These are phyloP conservation scores for Macrocentrus cingulum DNA, from an alignment of 1,140 invertebrate genomes.

Conservation along the genomic window DNA sequence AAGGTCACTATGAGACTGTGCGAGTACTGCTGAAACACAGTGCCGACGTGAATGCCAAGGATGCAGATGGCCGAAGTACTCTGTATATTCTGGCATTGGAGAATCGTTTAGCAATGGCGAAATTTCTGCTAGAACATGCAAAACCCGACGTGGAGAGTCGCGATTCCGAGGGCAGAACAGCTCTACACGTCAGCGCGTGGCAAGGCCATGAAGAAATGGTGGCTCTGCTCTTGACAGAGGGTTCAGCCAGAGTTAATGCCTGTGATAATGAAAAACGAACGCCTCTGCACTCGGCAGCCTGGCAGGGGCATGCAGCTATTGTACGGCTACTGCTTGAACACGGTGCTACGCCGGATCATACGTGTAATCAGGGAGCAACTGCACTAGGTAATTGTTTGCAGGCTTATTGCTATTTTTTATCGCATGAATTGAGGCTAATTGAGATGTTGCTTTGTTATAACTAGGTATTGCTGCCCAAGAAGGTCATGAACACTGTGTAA, in stretches of 20 bases:
- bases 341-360: constrained; percentile 82
- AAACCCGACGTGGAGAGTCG: constrained; percentile 82
- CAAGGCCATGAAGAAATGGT: constrained; percentile 92
- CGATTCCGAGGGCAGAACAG: constrained; percentile 89
- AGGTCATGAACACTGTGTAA: constrained; percentile 89
- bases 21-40: constrained; percentile 71
- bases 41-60: constrained; percentile 86
- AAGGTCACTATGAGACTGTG: constrained; percentile 84
- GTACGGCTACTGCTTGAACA: constrained; percentile 79
- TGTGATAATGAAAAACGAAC: constrained; percentile 88
- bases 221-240: constrained; percentile 75
- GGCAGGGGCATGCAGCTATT: constrained; percentile 87
- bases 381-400: constrained; percentile 68
- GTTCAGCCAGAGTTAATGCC: constrained; percentile 81
- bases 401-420: constrained; percentile 7
- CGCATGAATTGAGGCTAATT: background rate
- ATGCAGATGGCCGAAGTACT: constrained; percentile 89
- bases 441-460: constrained; percentile 21
- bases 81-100: constrained; percentile 90
- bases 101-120: constrained; percentile 82
- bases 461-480: constrained; percentile 80
- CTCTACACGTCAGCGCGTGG: constrained; percentile 92
- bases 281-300: constrained; percentile 90
- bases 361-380: constrained; percentile 92
- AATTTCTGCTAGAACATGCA: constrained; percentile 77